Percentiles rank a stretch among this genome's conserved stretches.
These are phyloP conservation scores for Eueremaeus valkanovi DNA, from an alignment of 2,888 invertebrate genomes.

Conservation along the genomic window DNA sequence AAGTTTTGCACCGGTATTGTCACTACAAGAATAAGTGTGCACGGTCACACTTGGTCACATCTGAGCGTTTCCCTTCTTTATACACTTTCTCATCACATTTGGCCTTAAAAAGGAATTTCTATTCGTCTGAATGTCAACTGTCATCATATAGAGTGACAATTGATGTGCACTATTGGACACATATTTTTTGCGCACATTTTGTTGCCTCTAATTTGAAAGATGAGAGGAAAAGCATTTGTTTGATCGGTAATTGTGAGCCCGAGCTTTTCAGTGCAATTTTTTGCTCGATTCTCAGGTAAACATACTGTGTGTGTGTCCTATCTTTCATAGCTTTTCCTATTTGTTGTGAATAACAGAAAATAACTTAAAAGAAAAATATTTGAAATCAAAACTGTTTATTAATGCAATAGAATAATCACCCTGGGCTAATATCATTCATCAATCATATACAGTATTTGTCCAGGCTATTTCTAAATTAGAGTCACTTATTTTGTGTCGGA, in stretches of 20 bases:
- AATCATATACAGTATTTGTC: too few species aligned
- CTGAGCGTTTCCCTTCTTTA: neutral
- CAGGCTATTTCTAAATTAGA: too few species aligned
- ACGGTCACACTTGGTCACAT: neutral
- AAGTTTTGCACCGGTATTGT: neutral
- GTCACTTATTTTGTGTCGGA: too few species aligned
- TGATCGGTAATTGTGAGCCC: neutral
- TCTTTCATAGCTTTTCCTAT: too few species aligned
- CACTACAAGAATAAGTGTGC: neutral
- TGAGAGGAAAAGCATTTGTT: neutral
- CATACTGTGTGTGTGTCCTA: neutral
- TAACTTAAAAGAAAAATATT: too few species aligned
- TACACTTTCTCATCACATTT: neutral
- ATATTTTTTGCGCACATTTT: neutral
- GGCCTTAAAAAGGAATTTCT: neutral
- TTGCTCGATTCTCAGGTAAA: too few species aligned
- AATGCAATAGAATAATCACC: too few species aligned
- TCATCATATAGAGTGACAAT: slow-evolving; percentile 15
- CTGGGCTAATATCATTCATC: too few species aligned
- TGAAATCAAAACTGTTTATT: too few species aligned
- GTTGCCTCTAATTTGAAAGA: neutral
- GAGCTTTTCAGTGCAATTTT: too few species aligned
- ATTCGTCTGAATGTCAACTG: slow-evolving; percentile 7
- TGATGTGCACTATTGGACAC: slow-evolving; percentile 16
- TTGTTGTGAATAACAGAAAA: too few species aligned